These are phyloP conservation scores for Chauna torquata DNA, from an alignment of 2,113 vertebrate species.

Conservation along the genomic window DNA sequence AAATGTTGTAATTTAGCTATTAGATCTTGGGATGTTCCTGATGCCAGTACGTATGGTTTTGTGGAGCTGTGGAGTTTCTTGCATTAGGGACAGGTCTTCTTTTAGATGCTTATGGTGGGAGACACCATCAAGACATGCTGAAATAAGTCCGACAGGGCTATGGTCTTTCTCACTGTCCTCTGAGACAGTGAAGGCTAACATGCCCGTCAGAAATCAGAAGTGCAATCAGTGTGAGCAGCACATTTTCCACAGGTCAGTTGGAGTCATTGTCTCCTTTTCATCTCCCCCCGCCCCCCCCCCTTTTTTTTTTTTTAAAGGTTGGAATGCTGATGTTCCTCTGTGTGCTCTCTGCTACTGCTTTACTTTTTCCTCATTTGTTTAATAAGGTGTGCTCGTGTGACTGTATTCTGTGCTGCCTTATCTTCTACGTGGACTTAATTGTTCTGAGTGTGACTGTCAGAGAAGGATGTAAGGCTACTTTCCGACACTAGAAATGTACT, in stretches of 20 bases:
- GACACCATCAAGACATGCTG: neutral
- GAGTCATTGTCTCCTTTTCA: neutral
- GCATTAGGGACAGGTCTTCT: neutral
- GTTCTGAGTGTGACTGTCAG: neutral
- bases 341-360: neutral
- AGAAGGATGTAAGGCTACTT: neutral
- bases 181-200: neutral
- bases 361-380: neutral
- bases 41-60: neutral
- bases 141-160: neutral
- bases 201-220: neutral
- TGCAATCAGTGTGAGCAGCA: neutral
- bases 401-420: neutral
- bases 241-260: neutral
- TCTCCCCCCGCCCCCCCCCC: accelerated
- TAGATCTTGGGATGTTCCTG: neutral
- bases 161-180: neutral
- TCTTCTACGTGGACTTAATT: neutral
- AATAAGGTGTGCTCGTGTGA: neutral
- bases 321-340: neutral
- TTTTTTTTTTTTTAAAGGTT: neutral
- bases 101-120: neutral
- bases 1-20: neutral
- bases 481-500: neutral
- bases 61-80: neutral